These are phyloP conservation scores for Oryzias javanicus DNA, from an alignment of 2,113 vertebrate species.

Conservation along the genomic window DNA sequence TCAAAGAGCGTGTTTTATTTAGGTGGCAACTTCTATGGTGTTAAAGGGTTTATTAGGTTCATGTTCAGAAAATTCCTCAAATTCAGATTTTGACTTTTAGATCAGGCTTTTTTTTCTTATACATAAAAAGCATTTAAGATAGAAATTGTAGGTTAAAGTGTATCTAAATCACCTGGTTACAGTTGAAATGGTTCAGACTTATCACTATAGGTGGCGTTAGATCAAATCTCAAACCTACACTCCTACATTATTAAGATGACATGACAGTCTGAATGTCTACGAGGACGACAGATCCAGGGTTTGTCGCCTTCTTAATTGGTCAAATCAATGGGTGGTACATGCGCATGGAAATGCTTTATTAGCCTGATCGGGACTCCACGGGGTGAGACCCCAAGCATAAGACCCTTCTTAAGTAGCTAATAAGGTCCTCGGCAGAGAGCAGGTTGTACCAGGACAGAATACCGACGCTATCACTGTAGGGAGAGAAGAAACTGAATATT, in stretches of 20 bases:
- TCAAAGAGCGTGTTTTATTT: too few relatives aligned
- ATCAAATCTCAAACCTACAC: slow-evolving; percentile 28
- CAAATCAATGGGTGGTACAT: slow-evolving; percentile 64
- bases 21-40: too few relatives aligned
- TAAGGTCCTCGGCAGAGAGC: slow-evolving; percentile 58
- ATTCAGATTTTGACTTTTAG: too few relatives aligned
- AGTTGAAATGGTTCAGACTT: too few relatives aligned
- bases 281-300: slow-evolving; percentile 50
- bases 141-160: too few relatives aligned
- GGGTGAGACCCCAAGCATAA: slow-evolving; percentile 46
- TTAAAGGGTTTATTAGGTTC: too few relatives aligned
- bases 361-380: slow-evolving; percentile 69
- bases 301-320: slow-evolving; percentile 71
- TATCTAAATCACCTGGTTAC: too few relatives aligned
- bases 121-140: too few relatives aligned
- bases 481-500: slow-evolving; percentile 26
- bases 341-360: slow-evolving; percentile 66
- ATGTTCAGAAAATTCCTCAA: too few relatives aligned
- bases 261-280: slow-evolving; percentile 50
- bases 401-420: slow-evolving; percentile 62
- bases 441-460: slow-evolving; percentile 42
- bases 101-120: too few relatives aligned
- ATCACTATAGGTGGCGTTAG: not conserved
- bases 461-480: slow-evolving; percentile 44
- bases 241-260: slow-evolving; percentile 51